These are phyloP conservation scores for Strigamia transsilvanica DNA, from an alignment of 2,888 invertebrate species.

Conservation along the genomic window DNA sequence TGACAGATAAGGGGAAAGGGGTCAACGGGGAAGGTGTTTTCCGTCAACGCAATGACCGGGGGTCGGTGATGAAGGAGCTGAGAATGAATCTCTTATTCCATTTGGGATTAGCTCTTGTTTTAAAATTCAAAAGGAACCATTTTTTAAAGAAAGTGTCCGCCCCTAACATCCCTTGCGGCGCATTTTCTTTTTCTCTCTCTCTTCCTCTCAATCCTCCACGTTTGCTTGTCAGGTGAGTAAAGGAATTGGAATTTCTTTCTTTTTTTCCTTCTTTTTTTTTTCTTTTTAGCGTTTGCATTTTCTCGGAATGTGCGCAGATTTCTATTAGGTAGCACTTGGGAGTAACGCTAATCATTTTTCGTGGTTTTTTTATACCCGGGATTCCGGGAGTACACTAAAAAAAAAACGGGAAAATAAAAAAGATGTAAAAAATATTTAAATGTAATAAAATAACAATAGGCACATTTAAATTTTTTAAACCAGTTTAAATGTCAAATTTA, in stretches of 20 bases:
- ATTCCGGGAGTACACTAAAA: no score
- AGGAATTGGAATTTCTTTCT: neutral
- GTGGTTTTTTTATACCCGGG: no score
- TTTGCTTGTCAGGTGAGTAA: neutral
- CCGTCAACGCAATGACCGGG: slow-evolving; percentile 20
- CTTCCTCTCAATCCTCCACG: neutral
- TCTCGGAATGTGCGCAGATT: neutral
- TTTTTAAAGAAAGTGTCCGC: neutral
- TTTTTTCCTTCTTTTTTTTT: neutral
- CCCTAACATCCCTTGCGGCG: neutral
- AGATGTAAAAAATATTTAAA: no score
- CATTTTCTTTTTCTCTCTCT: neutral
- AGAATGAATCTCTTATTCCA: slow-evolving; percentile 30
- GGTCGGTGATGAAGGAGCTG: slow-evolving; percentile 17
- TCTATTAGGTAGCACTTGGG: slow-evolving; percentile 23
- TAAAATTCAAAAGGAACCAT: slow-evolving; percentile 21
- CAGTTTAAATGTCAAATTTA: no score
- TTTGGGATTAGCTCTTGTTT: slow-evolving; percentile 26
- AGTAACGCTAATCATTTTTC: no score
- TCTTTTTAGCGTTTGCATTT: neutral
- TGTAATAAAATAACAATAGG: no score
- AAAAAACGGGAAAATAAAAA: no score
- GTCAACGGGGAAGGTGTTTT: slow-evolving; percentile 26
- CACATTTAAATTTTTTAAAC: no score
- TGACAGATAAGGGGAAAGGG: slow-evolving; percentile 40